phyloP scores from a whole-genome alignment of 2,888 invertebrate species.

The Acrobasis consociella region DNA sequence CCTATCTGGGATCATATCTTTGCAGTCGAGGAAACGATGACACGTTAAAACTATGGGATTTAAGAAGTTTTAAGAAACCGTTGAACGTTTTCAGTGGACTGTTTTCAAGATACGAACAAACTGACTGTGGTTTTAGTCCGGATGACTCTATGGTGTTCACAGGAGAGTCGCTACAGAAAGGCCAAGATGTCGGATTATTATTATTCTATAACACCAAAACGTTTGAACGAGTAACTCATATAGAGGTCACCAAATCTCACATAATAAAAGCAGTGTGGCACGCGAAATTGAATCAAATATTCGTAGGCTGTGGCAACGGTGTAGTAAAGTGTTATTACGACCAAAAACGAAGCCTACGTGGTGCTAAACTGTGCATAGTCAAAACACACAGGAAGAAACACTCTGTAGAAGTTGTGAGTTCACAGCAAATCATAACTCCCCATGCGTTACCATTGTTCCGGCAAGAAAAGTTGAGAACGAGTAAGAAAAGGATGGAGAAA shows the following conservation, averaged over 20 bases:
- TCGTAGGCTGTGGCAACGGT: conserved; percentile 96
- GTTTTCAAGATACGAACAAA: conserved; percentile 92
- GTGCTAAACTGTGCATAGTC: conserved; percentile 94
- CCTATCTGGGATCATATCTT: conserved; percentile 91
- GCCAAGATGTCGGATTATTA: conserved; percentile 85
- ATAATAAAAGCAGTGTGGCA: conserved; percentile 97
- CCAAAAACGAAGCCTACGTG: conserved; percentile 91
- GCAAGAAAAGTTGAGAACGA: conserved; percentile 94
- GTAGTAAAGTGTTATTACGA: conserved; percentile 95
- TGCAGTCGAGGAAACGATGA: conserved; percentile 95
- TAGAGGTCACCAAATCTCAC: conserved; percentile 90
- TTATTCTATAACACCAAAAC: conserved; percentile 91
- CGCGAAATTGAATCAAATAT: conserved; percentile 98
- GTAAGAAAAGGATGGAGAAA: conserved; percentile 95
- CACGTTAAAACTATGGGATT: conserved; percentile 97
- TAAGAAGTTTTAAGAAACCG: conserved; percentile 91
- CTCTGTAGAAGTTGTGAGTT: conserved; percentile 93
- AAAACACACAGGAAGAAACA: conserved; percentile 91
- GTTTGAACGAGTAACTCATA: conserved; percentile 87
- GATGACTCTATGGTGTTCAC: conserved; percentile 95
- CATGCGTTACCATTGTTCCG: conserved; percentile 97
- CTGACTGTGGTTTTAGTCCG: conserved; percentile 94
- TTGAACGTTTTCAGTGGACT: conserved; percentile 86
- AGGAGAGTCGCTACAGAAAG: conserved; percentile 90
- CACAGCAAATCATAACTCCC: conserved; percentile 97